Base-by-base conservation (phyloP, 2,888 invertebrate genomes). In the Pomacea canaliculata region DNA sequence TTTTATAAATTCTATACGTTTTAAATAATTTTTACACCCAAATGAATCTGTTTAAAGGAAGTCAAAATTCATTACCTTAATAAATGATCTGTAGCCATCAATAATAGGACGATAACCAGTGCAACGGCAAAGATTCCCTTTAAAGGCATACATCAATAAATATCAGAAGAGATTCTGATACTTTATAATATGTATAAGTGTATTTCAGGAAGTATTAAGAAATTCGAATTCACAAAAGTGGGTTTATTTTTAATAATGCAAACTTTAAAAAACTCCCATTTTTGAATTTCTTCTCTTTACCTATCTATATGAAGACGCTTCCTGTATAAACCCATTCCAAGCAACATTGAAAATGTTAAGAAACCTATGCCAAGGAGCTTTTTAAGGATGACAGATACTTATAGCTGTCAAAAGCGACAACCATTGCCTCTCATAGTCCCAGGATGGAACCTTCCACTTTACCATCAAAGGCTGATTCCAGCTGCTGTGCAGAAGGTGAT, bases 41-140 rank as follows among this genome's bases (percentile, higher is more conserved):
- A 51, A 51, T 13, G 51, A 7, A 7, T 51, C 51, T 51, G 7
- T 16, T 13, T 16, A 51, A 51, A 51, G 2, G 51, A 13, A 13
- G 51, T 7, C 51, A 51, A 37, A 37, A 37, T 37, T 37, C 37
- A 51, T 46, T 72, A 85, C 85, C 84, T 83, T 82, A 13, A 85
- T 84, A 68, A 86, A 86, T 16, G 96, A 95, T 91, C 94, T 94
- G 85, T 95, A 96, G 0, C 96, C 97, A 91, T 97, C 97, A 70
- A 97, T 93, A 78, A 98, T 98, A 0, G 98, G 96, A 83, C 98
- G 93, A 87, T 98, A 98, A 0, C 98, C 98, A 0, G 98, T 98
- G 89, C 98, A 98, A 79, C 98, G 93, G 85, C 97, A 98, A 16
- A 98, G 92, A 84, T 94, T 94, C n/a, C 93, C 93, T 93, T 78